These are phyloP conservation scores for Drosophila multiciliata DNA, from an alignment of 2,888 invertebrate species.

Conservation along the genomic window DNA sequence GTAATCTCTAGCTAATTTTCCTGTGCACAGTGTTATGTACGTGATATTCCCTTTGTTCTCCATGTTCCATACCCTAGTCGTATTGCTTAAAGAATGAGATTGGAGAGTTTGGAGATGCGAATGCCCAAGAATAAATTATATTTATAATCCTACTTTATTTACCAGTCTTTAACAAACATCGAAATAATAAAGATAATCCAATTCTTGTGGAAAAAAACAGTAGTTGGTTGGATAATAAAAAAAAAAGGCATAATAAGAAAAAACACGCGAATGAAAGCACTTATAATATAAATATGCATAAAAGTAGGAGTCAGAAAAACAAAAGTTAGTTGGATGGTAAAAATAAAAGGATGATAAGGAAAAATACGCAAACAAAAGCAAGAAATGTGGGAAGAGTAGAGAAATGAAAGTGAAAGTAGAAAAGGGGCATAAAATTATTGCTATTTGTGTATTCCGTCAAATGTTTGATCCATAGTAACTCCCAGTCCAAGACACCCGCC, in stretches of 20 bases:
- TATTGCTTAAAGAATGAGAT: background rate
- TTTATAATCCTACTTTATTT: background rate
- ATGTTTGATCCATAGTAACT: constrained; percentile 1
- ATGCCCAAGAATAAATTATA: background rate
- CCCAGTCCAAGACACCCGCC: background rate
- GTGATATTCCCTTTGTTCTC: constrained; percentile 37
- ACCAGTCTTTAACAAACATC: background rate
- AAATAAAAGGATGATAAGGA: background rate
- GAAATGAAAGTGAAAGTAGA: background rate
- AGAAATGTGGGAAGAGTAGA: background rate
- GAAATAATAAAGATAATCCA: background rate
- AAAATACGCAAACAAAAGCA: background rate
- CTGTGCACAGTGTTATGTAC: constrained; percentile 30
- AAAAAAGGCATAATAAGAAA: background rate
- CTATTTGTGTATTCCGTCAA: background rate
- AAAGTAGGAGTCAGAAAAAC: background rate
- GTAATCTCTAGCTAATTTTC: constrained; percentile 24
- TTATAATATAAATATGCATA: background rate
- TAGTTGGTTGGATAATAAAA: background rate
- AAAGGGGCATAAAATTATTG: background rate
- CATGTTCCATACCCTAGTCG: background rate
- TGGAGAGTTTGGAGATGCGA: background rate
- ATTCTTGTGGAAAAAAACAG: background rate
- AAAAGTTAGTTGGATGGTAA: background rate
- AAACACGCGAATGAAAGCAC: background rate